These are phyloP conservation scores for Halcyon senegalensis DNA, from an alignment of 2,113 vertebrate species.

Conservation along the genomic window DNA sequence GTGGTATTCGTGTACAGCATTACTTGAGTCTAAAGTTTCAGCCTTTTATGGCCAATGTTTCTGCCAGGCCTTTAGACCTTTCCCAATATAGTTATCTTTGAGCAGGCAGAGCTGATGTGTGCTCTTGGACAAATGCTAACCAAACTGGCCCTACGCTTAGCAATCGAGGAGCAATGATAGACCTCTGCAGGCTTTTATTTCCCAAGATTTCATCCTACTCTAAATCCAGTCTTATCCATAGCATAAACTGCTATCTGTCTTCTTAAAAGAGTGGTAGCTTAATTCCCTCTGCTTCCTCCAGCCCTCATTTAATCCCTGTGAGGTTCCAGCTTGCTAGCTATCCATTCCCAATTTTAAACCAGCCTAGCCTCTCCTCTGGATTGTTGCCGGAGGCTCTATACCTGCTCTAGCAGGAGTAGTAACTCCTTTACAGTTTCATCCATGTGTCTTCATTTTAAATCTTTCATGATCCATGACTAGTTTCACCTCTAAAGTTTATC, in stretches of 20 bases:
- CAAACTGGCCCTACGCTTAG: accelerated
- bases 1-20: background rate
- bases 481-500: background rate
- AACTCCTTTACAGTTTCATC: background rate
- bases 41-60: background rate
- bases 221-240: background rate
- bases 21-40: background rate
- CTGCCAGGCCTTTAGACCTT: background rate
- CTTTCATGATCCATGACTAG: background rate
- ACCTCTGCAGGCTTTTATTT: background rate
- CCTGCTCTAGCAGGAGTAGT: background rate
- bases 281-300: background rate
- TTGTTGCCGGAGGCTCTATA: background rate
- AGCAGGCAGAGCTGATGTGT: background rate
- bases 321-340: background rate
- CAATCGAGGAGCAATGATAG: background rate
- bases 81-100: background rate
- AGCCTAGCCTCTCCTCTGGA: background rate
- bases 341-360: background rate
- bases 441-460: background rate
- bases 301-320: background rate
- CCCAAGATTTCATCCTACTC: background rate
- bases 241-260: background rate
- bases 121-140: background rate
- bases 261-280: background rate